Conservation (phyloP, 2,888 invertebrate species). For the Amblyteles armatorius region DNA sequence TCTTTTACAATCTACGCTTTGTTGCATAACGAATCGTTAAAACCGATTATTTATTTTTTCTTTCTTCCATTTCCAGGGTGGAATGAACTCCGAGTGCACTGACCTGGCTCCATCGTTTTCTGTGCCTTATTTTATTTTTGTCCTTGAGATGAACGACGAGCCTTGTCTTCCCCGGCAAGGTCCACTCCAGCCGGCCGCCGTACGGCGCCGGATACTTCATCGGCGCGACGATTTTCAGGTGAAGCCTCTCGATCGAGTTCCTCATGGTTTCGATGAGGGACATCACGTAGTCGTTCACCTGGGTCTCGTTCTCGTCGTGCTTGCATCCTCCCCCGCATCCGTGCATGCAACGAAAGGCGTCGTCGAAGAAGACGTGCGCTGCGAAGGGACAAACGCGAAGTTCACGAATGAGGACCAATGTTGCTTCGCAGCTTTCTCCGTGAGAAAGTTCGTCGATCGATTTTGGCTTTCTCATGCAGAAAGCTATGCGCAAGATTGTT, state of each 20-base stretch:
- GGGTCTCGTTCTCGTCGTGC: conserved; percentile 89
- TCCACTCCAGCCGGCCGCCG: conserved; percentile 94
- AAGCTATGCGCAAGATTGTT: too few species aligned
- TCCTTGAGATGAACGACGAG: conserved; percentile 96
- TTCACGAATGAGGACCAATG: conserved; percentile 11
- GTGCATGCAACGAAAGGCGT: conserved; percentile 88
- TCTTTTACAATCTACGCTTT: not conserved
- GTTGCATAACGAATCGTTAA: not conserved
- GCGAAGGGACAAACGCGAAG: conserved; percentile 66
- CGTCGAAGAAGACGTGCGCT: conserved; percentile 95
- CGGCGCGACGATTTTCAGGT: conserved; percentile 88
- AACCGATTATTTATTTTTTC: not conserved
- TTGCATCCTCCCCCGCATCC: conserved; percentile 85
- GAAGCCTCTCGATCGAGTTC: conserved; percentile 91
- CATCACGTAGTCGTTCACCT: conserved; percentile 93
- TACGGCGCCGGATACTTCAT: conserved; percentile 93
- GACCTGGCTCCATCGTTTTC: conserved; percentile 97
- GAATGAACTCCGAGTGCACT: conserved; percentile 14
- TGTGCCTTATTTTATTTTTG: conserved; percentile 93
- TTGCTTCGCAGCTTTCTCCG: not conserved
- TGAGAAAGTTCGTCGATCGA: too few species aligned
- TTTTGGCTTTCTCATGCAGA: too few species aligned
- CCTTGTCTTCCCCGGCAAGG: conserved; percentile 93
- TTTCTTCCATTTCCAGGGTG: not conserved
- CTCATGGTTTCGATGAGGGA: conserved; percentile 90